Evolutionary conservation across 2,888 invertebrate genomes (phyloP).

Genomic region (Melangyna quadrimaculata): DNA sequence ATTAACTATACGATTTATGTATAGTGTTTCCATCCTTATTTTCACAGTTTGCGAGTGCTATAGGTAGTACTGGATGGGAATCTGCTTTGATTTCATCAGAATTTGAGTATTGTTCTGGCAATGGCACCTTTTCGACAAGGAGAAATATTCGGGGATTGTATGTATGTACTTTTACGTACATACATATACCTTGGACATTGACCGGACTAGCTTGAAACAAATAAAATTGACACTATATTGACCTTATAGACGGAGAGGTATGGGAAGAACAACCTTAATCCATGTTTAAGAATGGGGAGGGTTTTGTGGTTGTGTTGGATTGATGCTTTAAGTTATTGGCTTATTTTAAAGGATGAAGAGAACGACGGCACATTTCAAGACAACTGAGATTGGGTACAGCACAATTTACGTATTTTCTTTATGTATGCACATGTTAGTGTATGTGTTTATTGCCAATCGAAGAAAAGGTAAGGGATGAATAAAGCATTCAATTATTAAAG

Average conservation of each 20-base stretch:
- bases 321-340: constrained; percentile 42
- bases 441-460: not conserved
- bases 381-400: not conserved
- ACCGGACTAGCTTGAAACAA: constrained; percentile 25
- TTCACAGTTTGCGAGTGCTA: not conserved
- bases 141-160: not conserved
- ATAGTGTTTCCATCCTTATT: not conserved
- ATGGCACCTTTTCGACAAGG: constrained; percentile 40
- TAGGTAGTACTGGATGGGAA: constrained; percentile 4
- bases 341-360: constrained; percentile 12
- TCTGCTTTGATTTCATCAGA: constrained; percentile 61
- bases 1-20: constrained; percentile 47
- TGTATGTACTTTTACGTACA: too few species aligned
- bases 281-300: not conserved
- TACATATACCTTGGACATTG: constrained; percentile 3
- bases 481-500: not conserved
- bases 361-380: not conserved
- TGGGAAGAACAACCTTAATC: constrained; percentile 28
- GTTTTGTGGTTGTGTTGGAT: constrained; percentile 9
- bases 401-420: not conserved
- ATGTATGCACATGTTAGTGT: not conserved
- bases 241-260: not conserved
- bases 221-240: constrained; percentile 28
- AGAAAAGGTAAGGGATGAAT: not conserved
- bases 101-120: constrained; percentile 38